These are phyloP conservation scores for Empis livida DNA, from an alignment of 2,888 invertebrate genomes.

Conservation along the genomic window DNA sequence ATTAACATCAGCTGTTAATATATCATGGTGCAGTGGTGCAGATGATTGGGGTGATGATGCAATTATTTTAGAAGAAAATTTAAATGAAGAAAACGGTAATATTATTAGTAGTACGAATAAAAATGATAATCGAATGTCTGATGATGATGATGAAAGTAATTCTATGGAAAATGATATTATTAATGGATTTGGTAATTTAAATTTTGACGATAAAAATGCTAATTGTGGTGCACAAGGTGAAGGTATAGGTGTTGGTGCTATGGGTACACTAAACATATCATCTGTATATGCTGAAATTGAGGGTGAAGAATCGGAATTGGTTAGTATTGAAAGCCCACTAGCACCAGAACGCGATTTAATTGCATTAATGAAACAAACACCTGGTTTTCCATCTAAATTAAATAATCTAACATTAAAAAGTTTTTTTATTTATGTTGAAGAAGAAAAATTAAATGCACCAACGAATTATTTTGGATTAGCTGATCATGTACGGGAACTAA, in stretches of 20 bases:
- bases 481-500: slow-evolving; percentile 49
- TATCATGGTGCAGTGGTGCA: slow-evolving; percentile 62
- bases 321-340: slow-evolving; percentile 63
- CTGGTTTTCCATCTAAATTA: slow-evolving; percentile 28
- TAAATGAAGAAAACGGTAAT: slow-evolving; percentile 62
- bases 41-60: slow-evolving; percentile 57
- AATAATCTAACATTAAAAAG: slow-evolving; percentile 38
- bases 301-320: slow-evolving; percentile 64
- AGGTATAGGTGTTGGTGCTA: slow-evolving; percentile 14
- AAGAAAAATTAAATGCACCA: slow-evolving; percentile 37
- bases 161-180: slow-evolving; percentile 45
- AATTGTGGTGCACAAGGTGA: slow-evolving; percentile 29
- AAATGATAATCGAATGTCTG: slow-evolving; percentile 26
- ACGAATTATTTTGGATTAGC: slow-evolving; percentile 27
- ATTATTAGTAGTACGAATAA: slow-evolving; percentile 26
- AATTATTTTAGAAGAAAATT: slow-evolving; percentile 30
- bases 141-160: slow-evolving; percentile 49
- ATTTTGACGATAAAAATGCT: slow-evolving; percentile 44
- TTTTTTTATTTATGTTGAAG: slow-evolving; percentile 47
- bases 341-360: slow-evolving; percentile 55
- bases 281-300: slow-evolving; percentile 70
- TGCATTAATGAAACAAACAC: slow-evolving; percentile 55
- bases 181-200: slow-evolving; percentile 42
- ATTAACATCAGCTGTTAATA: slow-evolving; percentile 27
- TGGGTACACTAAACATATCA: slow-evolving; percentile 41